Evolutionary conservation across 2,797 vertebrate species (phyloP).

Genomic region (Glossophaga mutica): DNA sequence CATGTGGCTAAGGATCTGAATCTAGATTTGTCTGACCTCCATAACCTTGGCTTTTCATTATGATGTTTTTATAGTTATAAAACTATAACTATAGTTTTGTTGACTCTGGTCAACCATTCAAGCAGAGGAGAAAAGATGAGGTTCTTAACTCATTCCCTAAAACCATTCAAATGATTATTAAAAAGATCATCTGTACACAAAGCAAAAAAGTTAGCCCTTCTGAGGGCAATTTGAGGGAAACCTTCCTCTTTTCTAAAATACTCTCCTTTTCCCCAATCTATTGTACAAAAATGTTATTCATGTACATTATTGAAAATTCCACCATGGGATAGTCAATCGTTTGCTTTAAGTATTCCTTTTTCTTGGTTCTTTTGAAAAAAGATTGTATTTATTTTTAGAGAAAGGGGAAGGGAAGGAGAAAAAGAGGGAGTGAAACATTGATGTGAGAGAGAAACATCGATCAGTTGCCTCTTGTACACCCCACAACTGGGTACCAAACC

Average conservation of each 20-base stretch:
- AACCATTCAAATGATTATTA: not conserved
- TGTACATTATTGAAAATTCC: not conserved
- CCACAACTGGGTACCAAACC: too few relatives aligned
- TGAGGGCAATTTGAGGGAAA: not conserved
- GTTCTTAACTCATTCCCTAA: not conserved
- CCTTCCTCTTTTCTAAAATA: not conserved
- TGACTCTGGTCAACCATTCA: not conserved
- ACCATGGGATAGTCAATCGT: not conserved
- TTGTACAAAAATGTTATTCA: not conserved
- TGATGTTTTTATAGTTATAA: not conserved
- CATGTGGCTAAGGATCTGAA: not conserved
- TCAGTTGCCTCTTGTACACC: not conserved
- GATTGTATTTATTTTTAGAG: not conserved
- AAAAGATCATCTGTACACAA: not conserved
- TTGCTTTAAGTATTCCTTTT: not conserved
- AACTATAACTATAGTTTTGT: not conserved
- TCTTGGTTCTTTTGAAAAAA: constrained; percentile 4
- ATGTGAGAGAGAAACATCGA: too few relatives aligned
- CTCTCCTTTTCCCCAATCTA: not conserved
- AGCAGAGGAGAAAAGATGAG: not conserved
- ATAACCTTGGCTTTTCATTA: not conserved
- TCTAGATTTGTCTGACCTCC: not conserved
- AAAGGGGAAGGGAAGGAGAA: not conserved
- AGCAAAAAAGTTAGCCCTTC: not conserved
- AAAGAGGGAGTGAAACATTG: not conserved